Conservation (phyloP, 2,113 vertebrate genomes). For the Zeus faber region DNA sequence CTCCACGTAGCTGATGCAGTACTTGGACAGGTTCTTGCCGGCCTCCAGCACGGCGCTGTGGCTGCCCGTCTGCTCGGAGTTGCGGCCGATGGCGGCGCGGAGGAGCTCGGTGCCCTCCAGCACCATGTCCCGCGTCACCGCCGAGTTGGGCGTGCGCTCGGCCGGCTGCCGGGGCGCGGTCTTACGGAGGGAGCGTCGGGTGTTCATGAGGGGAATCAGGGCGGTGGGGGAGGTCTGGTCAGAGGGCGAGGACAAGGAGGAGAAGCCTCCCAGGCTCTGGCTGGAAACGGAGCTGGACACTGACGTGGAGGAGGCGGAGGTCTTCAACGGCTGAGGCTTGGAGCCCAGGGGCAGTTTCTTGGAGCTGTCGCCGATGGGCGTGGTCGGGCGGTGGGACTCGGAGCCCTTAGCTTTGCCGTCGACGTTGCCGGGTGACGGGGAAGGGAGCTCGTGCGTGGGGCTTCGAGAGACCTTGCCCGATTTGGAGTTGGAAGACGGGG, state of each 20-base stretch:
- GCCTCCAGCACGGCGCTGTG: conserved; percentile 93
- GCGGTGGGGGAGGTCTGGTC: conserved; percentile 74
- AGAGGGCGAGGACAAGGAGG: neutral
- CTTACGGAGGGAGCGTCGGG: conserved; percentile 89
- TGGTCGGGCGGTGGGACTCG: conserved; percentile 67
- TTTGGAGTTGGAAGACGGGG: conserved; percentile 74
- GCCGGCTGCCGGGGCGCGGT: conserved; percentile 82
- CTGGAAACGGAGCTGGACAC: conserved; percentile 37
- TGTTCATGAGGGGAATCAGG: conserved; percentile 90
- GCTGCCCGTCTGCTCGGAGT: conserved; percentile 92
- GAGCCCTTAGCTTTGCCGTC: conserved; percentile 75
- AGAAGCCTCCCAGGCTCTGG: conserved; percentile 7
- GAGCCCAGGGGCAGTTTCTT: conserved; percentile 80
- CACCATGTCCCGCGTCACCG: conserved; percentile 89
- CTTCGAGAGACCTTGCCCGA: conserved; percentile 77
- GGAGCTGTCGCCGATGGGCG: conserved; percentile 63
- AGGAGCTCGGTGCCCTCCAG: conserved; percentile 87
- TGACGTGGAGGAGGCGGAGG: conserved; percentile 59
- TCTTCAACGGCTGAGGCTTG: conserved; percentile 79
- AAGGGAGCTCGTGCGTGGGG: conserved; percentile 76
- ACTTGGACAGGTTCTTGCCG: conserved; percentile 94
- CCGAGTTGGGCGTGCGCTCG: conserved; percentile 83
- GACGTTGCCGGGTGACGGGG: conserved; percentile 33
- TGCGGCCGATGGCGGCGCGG: conserved; percentile 83
- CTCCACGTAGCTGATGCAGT: conserved; percentile 93